Conservation (phyloP, 2,888 invertebrate genomes). For the Stenolophus ochropezus region DNA sequence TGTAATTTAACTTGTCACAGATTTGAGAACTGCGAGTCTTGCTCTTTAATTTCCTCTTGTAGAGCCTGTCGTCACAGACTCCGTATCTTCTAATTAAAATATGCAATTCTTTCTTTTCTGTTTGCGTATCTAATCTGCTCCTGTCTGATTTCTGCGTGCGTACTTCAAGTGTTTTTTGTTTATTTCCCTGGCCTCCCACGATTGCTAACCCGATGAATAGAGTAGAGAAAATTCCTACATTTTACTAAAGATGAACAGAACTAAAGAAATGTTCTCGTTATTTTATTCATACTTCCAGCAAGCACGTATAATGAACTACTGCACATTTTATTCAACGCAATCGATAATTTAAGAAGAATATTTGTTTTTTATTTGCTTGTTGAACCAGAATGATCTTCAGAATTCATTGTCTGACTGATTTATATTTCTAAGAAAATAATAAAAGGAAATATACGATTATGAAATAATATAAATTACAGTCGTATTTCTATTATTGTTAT, state of each 20-base stretch:
- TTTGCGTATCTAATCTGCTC: conserved; percentile 26
- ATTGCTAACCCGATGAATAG: conserved; percentile 7
- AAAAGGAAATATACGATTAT: not conserved
- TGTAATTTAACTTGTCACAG: conserved; percentile 50
- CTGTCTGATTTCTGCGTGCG: conserved; percentile 22
- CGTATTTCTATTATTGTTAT: not conserved
- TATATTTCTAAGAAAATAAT: not conserved
- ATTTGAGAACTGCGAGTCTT: conserved; percentile 27
- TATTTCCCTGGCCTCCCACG: not conserved
- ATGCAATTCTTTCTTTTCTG: conserved; percentile 23
- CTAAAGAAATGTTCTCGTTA: conserved; percentile 18
- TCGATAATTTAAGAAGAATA: conserved; percentile 6
- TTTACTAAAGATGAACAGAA: not conserved
- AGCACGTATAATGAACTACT: conserved; percentile 28
- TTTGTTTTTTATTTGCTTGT: not conserved
- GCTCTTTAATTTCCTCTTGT: conserved; percentile 46
- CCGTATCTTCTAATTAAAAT: conserved; percentile 48
- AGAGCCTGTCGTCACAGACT: conserved; percentile 22
- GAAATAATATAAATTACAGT: not conserved
- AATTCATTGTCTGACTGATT: not conserved
- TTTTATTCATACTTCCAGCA: conserved; percentile 6
- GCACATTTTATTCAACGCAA: not conserved
- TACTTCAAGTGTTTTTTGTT: conserved; percentile 23
- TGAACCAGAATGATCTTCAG: conserved; percentile 29
- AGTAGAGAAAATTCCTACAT: conserved; percentile 1